Percentiles rank a stretch among this genome's conserved stretches.
Conservation (phyloP, 2,113 vertebrate genomes). For the Pycnonotus jocosus region DNA sequence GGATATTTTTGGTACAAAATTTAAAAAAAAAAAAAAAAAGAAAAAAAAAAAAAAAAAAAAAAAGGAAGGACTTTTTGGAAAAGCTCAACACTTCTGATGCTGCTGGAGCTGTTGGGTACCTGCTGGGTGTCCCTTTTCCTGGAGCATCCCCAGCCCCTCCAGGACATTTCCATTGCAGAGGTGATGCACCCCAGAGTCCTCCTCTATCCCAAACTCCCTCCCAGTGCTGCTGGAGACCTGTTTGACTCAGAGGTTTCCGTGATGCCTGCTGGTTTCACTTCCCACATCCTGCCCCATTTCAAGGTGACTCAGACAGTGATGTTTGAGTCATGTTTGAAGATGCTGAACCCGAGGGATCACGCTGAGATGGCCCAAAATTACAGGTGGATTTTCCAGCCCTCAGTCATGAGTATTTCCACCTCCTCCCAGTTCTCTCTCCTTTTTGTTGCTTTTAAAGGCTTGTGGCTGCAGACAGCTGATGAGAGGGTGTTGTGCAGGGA, state of each 20-base stretch:
- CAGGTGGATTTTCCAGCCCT: slow-evolving; percentile 5
- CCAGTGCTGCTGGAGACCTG: background rate
- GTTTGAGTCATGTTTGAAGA: background rate
- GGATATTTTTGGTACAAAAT: background rate
- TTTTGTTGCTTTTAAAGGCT: background rate
- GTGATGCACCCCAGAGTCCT: background rate
- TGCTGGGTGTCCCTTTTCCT: background rate
- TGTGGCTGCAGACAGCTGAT: background rate
- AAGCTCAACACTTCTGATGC: background rate
- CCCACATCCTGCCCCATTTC: slow-evolving; percentile 18
- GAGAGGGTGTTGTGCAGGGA: background rate
- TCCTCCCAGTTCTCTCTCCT: background rate
- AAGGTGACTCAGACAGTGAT: background rate
- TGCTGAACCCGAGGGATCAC: background rate
- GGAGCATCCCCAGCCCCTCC: background rate
- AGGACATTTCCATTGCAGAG: background rate
- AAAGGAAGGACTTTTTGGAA: background rate
- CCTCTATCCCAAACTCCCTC: background rate
- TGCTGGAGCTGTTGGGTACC: background rate
- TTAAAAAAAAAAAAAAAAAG: accelerated
- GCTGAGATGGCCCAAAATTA: background rate
- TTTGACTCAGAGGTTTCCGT: background rate
- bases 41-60: no score
- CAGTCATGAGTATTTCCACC: background rate
- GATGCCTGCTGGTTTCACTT: background rate